Percentiles rank a stretch among this genome's conserved stretches.
These are phyloP conservation scores for Oligia fasciuncula DNA, from an alignment of 2,888 invertebrate species.

Conservation along the genomic window DNA sequence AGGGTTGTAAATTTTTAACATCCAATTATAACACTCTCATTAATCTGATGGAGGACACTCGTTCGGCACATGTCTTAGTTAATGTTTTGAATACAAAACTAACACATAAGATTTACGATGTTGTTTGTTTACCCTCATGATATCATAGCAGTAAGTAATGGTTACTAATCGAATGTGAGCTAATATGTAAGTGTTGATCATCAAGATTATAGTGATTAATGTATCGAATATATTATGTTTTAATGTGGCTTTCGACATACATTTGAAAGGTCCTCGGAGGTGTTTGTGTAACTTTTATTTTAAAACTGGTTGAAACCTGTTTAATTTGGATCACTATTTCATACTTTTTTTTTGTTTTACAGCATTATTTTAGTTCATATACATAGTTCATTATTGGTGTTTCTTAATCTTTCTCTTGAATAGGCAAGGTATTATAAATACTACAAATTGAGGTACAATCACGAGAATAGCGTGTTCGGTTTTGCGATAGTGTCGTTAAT, in stretches of 20 bases:
- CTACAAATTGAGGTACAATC: not conserved
- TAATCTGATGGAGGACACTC: not conserved
- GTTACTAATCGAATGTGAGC: slow-evolving; percentile 39
- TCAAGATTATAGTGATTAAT: slow-evolving; percentile 25
- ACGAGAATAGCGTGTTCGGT: slow-evolving; percentile 2
- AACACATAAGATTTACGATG: slow-evolving; percentile 30
- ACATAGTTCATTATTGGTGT: not conserved
- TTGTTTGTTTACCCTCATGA: slow-evolving; percentile 43
- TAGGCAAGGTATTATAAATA: not conserved
- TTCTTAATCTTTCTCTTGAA: not conserved
- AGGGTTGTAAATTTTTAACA: too few relatives aligned
- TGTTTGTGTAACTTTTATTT: not conserved
- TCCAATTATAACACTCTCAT: not conserved
- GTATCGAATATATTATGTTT: slow-evolving; percentile 9
- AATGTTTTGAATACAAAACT: slow-evolving; percentile 22
- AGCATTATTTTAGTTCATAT: not conserved
- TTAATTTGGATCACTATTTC: not conserved
- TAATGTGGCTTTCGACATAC: slow-evolving; percentile 14
- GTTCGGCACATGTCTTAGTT: not conserved
- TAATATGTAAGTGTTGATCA: slow-evolving; percentile 39
- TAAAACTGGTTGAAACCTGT: not conserved
- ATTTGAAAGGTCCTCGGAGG: slow-evolving; percentile 10
- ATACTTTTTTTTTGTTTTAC: not conserved
- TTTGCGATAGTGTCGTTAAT: slow-evolving; percentile 1
- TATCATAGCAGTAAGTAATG: slow-evolving; percentile 46